Base-by-base conservation (phyloP, 2,113 vertebrate genomes). In the Sebastes schlegelii region DNA sequence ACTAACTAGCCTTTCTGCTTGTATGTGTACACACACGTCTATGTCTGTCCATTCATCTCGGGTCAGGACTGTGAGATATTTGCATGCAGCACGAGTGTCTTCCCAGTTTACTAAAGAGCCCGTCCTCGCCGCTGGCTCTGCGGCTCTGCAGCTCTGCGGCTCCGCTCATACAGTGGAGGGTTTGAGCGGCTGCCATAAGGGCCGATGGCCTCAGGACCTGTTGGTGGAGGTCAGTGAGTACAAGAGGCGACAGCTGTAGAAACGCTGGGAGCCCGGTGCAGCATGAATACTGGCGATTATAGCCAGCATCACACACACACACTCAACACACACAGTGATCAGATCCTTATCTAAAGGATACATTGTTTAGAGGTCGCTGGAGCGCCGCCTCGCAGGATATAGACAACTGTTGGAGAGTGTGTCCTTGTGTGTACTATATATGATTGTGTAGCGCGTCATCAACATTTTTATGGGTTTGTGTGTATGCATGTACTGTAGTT, bases 271-370 rank as follows among this genome's bases (percentile, higher is more conserved):
- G 92, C 88, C 88, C 72, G 45, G 77, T 89, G 79, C 88, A 73
- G 83, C 79, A 92, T 93, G 93, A 94, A 94, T 92, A 88, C 93
- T 82, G 85, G 71, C 74, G 84, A 92, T 94, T 93, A 91, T 93
- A 76, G 84, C 86, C 78, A 78, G 69, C 82, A 81, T 88, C 57
- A 49, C 78, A 54, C 42, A 8, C 48, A 66, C 88, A 23, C 55
- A 49, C 74, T 74, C 49, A 14, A 74, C 73, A 78, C 83, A 88
- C 89, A 86, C 74, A 91, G 78, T 17, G 26, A 93, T 91, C 86
- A 86, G 92, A 92, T 92, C 81, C 63, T 92, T 94, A 94, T 94
- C 93, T 94, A 90, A 92, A 92, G 93, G 85, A 94, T 82, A 91
- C 90, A 92, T 94, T 94, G 93, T 94, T 91, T 84, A 68, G 87